A percentile compares a stretch with the other conserved stretches of the same genome.
Evolutionary conservation across 2,888 invertebrate genomes (phyloP).

Genomic region (Cyaniris semiargus): DNA sequence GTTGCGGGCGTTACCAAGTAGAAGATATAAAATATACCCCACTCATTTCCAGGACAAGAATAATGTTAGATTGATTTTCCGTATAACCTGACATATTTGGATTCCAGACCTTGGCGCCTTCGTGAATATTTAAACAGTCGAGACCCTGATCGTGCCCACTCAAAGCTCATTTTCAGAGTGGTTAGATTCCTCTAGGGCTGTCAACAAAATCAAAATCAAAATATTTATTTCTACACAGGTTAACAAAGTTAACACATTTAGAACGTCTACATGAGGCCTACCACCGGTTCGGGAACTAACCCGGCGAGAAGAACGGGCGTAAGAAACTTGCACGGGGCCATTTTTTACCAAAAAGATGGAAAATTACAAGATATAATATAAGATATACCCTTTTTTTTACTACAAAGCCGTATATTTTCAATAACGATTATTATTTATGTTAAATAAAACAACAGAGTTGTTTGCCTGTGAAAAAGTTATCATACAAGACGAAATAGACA

Average conservation of each 20-base stretch:
- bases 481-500: neutral
- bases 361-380: too few relatives aligned
- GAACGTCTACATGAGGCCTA: too few relatives aligned
- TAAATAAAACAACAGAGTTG: too few relatives aligned
- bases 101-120: neutral
- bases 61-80: slow-evolving; percentile 18
- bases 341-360: too few relatives aligned
- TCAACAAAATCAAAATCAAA: too few relatives aligned
- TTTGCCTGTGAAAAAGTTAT: neutral
- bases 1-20: neutral
- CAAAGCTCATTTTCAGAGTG: slow-evolving; percentile 25
- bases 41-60: neutral
- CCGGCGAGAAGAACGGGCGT: too few relatives aligned
- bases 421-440: neutral
- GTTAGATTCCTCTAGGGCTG: slow-evolving; percentile 13
- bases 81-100: neutral
- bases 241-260: too few relatives aligned
- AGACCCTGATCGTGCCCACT: slow-evolving; percentile 14
- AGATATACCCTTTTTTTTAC: neutral
- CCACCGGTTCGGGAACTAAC: too few relatives aligned
- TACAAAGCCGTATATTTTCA: neutral
- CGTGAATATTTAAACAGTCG: slow-evolving; percentile 27
- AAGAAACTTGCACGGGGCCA: too few relatives aligned
- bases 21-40: neutral
- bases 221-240: too few relatives aligned